These are phyloP conservation scores for Metallyticus violacea DNA, from an alignment of 2,888 invertebrate genomes.

Conservation along the genomic window DNA sequence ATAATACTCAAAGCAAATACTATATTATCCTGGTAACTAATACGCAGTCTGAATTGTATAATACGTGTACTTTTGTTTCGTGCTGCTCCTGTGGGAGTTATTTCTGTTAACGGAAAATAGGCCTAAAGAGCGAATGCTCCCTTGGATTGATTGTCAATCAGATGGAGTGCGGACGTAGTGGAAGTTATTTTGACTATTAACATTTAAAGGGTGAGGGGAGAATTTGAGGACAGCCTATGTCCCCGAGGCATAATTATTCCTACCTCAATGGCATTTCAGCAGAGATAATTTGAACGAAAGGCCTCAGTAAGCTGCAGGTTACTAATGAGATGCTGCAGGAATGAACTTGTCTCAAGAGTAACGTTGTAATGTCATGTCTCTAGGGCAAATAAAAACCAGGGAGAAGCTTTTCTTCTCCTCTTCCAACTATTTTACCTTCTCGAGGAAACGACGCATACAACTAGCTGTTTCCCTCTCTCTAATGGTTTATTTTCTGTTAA, in stretches of 20 bases:
- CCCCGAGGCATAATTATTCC: background rate
- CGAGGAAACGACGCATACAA: background rate
- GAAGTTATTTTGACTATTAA: background rate
- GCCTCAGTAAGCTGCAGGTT: background rate
- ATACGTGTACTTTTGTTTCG: too few species aligned
- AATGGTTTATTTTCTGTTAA: background rate
- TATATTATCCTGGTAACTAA: too few species aligned
- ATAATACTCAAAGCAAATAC: too few species aligned
- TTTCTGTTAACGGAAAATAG: too few species aligned
- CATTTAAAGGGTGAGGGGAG: background rate
- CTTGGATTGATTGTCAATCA: background rate
- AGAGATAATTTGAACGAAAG: background rate
- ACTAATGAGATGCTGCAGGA: background rate
- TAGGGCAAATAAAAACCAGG: background rate
- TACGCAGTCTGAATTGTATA: too few species aligned
- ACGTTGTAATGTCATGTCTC: background rate
- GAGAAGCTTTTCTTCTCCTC: too few species aligned
- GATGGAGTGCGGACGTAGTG: background rate
- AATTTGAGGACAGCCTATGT: background rate
- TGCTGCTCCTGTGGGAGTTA: too few species aligned
- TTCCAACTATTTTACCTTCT: background rate
- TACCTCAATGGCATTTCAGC: background rate
- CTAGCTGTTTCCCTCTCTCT: background rate
- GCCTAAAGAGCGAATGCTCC: too few species aligned
- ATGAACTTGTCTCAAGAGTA: background rate